Percentiles rank a stretch among this genome's conserved stretches.
phyloP scores from a whole-genome alignment of 2,113 vertebrate genomes.

The Aspiorhynchus laticeps region DNA sequence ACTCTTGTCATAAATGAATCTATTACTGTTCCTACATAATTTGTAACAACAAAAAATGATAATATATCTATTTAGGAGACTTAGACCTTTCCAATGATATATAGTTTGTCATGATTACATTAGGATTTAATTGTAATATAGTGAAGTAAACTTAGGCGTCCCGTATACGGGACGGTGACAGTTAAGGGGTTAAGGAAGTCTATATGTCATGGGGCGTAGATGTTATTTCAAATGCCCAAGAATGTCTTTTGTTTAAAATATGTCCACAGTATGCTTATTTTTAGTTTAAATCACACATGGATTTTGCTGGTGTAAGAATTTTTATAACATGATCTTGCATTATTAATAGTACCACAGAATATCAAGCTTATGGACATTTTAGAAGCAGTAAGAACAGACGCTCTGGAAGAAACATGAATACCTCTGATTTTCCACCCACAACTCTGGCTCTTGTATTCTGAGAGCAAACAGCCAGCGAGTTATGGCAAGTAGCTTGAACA shows the following conservation, averaged over 20 bases:
- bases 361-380: neutral
- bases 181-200: no score
- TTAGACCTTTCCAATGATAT: no score
- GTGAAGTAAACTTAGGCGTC: no score
- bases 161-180: no score
- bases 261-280: neutral
- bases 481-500: neutral
- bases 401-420: slow-evolving; percentile 13
- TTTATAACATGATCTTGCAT: slow-evolving; percentile 18
- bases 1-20: no score
- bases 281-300: neutral
- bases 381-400: neutral
- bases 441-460: slow-evolving; percentile 40
- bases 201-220: neutral
- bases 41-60: no score
- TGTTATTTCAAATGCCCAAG: neutral
- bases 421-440: slow-evolving; percentile 22
- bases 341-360: neutral
- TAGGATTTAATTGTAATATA: no score
- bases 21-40: no score
- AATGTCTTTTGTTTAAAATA: neutral
- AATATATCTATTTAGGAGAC: no score
- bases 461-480: slow-evolving; percentile 48
- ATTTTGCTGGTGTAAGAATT: slow-evolving; percentile 59
- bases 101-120: no score